A percentile compares a stretch with the other conserved stretches of the same genome.
These are phyloP conservation scores for Erinaceus europaeus DNA, from an alignment of 2,113 vertebrate genomes.

Conservation along the genomic window DNA sequence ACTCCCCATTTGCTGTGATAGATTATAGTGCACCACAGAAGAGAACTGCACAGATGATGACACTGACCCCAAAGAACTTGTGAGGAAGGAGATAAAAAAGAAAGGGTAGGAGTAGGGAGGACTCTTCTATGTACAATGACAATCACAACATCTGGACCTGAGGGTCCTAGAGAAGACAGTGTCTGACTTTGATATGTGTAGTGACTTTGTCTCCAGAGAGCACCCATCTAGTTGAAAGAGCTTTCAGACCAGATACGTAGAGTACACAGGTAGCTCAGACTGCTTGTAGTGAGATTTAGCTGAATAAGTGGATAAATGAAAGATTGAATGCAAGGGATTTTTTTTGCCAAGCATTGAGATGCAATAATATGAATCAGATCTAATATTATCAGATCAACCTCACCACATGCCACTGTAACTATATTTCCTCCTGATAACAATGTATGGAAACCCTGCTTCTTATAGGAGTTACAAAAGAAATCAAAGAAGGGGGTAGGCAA, in stretches of 20 bases:
- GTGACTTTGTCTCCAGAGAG: background rate
- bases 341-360: background rate
- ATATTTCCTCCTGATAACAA: too few species aligned
- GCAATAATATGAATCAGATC: background rate
- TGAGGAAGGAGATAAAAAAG: background rate
- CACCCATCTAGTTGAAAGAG: background rate
- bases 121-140: background rate
- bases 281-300: background rate
- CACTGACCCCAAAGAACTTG: background rate
- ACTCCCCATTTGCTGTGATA: too few species aligned
- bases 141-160: background rate
- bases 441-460: too few species aligned
- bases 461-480: too few species aligned
- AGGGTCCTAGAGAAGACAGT: background rate
- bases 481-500: too few species aligned
- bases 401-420: background rate
- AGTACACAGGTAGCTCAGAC: too few species aligned
- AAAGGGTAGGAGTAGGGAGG: rapidly evolving
- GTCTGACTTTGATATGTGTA: background rate
- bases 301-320: background rate
- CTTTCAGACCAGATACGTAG: background rate
- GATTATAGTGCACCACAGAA: too few species aligned
- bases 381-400: background rate
- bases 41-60: too few species aligned
- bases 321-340: background rate